phyloP scores from a whole-genome alignment of 2,888 invertebrate species.

The Calliscelio sp. region DNA sequence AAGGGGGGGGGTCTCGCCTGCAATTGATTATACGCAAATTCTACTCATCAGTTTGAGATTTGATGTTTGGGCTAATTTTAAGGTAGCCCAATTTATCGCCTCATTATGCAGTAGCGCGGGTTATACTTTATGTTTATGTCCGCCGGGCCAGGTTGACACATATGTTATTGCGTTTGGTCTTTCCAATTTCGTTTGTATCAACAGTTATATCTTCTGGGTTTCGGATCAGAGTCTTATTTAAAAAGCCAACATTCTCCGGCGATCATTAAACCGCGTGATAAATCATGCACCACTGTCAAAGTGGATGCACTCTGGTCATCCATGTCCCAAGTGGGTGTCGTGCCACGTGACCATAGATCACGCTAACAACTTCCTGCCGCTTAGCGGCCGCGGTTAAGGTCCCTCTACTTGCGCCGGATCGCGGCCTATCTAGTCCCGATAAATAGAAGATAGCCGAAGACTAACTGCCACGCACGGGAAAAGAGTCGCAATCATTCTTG shows the following conservation, averaged over 20 bases:
- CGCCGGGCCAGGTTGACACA: too few relatives aligned
- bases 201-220: too few relatives aligned
- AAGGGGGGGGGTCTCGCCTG: neutral
- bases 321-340: slow-evolving; percentile 58
- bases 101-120: too few relatives aligned
- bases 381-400: slow-evolving; percentile 41
- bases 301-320: neutral
- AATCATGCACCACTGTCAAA: slow-evolving; percentile 4
- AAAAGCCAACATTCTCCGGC: too few relatives aligned
- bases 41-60: too few relatives aligned
- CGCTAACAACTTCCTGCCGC: slow-evolving; percentile 73
- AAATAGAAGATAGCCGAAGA: slow-evolving; percentile 71
- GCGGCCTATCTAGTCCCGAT: slow-evolving; percentile 66
- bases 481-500: slow-evolving; percentile 72
- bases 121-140: too few relatives aligned
- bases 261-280: neutral
- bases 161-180: too few relatives aligned
- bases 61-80: too few relatives aligned
- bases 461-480: slow-evolving; percentile 68
- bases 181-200: too few relatives aligned
- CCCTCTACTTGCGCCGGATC: slow-evolving; percentile 47
- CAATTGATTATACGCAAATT: neutral
- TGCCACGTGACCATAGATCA: slow-evolving; percentile 81
- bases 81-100: too few relatives aligned
- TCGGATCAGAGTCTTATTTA: too few relatives aligned